phyloP scores from a whole-genome alignment of 1,140 invertebrate species.

The Vanessa tameamea region DNA sequence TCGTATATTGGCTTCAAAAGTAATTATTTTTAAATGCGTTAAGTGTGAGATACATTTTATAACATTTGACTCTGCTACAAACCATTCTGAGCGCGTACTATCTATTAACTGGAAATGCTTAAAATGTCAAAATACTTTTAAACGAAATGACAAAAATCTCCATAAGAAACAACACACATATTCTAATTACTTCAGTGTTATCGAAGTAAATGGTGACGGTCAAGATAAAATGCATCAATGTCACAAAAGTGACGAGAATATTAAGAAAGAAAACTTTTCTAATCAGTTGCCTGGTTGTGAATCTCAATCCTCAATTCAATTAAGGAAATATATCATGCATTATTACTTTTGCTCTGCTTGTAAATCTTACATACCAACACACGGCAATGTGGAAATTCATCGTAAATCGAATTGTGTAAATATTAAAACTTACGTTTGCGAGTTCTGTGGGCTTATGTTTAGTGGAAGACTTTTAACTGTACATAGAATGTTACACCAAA shows the following conservation, averaged over 20 bases:
- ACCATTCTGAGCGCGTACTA: slow-evolving; percentile 53
- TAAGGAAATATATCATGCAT: slow-evolving; percentile 26
- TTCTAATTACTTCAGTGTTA: slow-evolving; percentile 44
- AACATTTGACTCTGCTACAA: slow-evolving; percentile 43
- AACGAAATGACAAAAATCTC: slow-evolving; percentile 46
- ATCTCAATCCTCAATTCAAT: neutral
- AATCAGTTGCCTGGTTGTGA: neutral
- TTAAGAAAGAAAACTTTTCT: neutral
- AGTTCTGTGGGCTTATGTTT: slow-evolving; percentile 57
- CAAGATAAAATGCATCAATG: slow-evolving; percentile 49
- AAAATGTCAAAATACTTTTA: slow-evolving; percentile 53
- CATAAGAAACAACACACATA: slow-evolving; percentile 57
- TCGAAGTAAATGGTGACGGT: slow-evolving; percentile 38
- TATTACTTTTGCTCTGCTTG: slow-evolving; percentile 53
- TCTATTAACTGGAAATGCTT: slow-evolving; percentile 58
- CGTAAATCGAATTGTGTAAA: slow-evolving; percentile 41
- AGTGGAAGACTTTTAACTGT: slow-evolving; percentile 36
- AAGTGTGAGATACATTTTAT: slow-evolving; percentile 61
- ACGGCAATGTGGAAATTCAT: slow-evolving; percentile 40
- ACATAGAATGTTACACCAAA: slow-evolving; percentile 48
- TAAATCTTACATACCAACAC: slow-evolving; percentile 49
- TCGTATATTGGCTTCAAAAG: slow-evolving; percentile 40
- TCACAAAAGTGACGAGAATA: slow-evolving; percentile 45
- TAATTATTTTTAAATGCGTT: slow-evolving; percentile 52
- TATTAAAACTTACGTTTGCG: slow-evolving; percentile 46